Conservation (phyloP, 2,797 vertebrate genomes). For the Ptychobarbus kaznakovi region DNA sequence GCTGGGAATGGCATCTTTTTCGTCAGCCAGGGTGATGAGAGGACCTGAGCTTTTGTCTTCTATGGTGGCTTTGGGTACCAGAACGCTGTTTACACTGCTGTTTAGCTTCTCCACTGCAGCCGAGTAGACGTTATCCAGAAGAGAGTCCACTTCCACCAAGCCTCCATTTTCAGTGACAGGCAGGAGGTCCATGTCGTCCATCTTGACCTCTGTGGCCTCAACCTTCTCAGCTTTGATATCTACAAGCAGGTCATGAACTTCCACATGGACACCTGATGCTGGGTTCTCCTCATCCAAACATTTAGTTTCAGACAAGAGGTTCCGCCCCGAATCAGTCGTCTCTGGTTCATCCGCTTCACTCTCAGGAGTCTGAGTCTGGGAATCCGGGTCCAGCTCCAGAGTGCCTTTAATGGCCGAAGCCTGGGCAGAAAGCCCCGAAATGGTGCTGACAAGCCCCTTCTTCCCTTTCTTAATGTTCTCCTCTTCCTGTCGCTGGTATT, state of each 20-base stretch:
- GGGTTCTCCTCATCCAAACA: constrained; percentile 53
- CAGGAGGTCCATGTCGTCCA: constrained; percentile 95
- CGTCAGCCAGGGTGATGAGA: constrained; percentile 91
- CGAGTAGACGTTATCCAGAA: constrained; percentile 94
- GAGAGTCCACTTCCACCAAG: constrained; percentile 93
- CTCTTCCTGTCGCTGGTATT: constrained; percentile 98
- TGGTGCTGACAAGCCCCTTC: constrained; percentile 97
- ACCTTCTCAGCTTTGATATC: constrained; percentile 99
- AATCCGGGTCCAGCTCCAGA: constrained; percentile 91
- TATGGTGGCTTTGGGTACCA: constrained; percentile 77
- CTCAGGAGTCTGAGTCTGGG: constrained; percentile 96
- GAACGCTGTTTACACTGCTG: constrained; percentile 63
- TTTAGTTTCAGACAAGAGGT: constrained; percentile 86
- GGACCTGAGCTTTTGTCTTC: constrained; percentile 86
- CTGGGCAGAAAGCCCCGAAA: constrained; percentile 94
- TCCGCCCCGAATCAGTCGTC: constrained; percentile 79
- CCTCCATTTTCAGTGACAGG: constrained; percentile 88
- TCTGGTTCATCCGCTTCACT: constrained; percentile 95
- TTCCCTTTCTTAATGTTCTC: constrained; percentile 99
- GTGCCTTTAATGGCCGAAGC: constrained; percentile 90
- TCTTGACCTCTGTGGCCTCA: constrained; percentile 95
- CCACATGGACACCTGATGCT: constrained; percentile 85
- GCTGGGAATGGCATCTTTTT: constrained; percentile 85
- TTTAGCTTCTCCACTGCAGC: constrained; percentile 95
- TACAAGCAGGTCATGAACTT: constrained; percentile 95